Evolutionary conservation across 2,888 invertebrate genomes (phyloP).

Genomic region (Hemaris fuciformis): DNA sequence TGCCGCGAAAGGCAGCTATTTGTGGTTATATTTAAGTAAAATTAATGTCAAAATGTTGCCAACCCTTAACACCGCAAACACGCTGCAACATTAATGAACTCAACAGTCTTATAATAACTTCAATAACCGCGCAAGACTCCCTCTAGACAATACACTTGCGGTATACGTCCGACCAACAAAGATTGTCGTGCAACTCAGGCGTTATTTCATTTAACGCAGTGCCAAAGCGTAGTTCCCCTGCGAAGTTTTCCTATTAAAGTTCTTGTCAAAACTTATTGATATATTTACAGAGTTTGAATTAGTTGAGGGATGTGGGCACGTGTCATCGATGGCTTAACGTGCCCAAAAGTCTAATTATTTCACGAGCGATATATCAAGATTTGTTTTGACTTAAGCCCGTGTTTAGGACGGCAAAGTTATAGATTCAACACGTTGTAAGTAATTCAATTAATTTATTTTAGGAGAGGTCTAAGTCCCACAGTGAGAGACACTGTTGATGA

Average conservation of each 20-base stretch:
- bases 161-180: background rate
- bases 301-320: slow-evolving; percentile 36
- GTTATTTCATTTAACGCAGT: slow-evolving; percentile 45
- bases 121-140: background rate
- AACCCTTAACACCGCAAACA: no score
- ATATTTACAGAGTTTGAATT: slow-evolving; percentile 52
- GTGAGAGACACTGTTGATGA: no score
- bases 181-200: slow-evolving; percentile 3
- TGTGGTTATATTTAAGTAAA: background rate
- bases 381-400: no score
- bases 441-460: no score
- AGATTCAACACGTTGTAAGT: no score
- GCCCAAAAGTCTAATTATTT: slow-evolving; percentile 3
- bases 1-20: no score
- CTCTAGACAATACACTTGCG: background rate
- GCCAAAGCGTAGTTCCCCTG: slow-evolving; percentile 39
- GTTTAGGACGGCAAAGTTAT: no score
- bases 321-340: slow-evolving; percentile 11
- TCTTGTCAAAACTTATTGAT: slow-evolving; percentile 61
- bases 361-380: no score
- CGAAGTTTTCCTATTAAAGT: slow-evolving; percentile 61
- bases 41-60: no score
- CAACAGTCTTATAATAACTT: background rate
- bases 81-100: background rate
- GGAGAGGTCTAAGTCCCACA: no score